Percentiles rank a stretch among this genome's conserved stretches.
phyloP scores from a whole-genome alignment of 2,888 invertebrate species.

The Bhutanitis thaidina region DNA sequence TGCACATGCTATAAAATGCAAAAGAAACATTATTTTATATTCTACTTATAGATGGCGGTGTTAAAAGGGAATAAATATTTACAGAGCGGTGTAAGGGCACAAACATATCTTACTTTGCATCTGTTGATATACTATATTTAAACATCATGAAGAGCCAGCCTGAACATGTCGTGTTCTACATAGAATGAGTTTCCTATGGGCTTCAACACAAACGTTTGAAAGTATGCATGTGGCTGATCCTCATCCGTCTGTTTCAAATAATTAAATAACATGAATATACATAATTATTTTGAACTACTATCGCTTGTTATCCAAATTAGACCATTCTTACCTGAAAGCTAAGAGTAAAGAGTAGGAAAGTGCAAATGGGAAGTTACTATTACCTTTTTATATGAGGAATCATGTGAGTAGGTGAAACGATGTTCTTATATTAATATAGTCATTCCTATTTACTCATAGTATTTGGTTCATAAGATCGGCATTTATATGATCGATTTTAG shows the following conservation, averaged over 20 bases:
- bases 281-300: too few relatives aligned
- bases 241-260: conserved; percentile 90
- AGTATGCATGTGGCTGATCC: conserved; percentile 95
- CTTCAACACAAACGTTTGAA: conserved; percentile 96
- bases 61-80: conserved; percentile 14
- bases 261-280: neutral
- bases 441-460: too few relatives aligned
- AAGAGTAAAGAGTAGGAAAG: too few relatives aligned
- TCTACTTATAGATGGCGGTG: neutral
- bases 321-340: too few relatives aligned
- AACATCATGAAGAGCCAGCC: conserved; percentile 92
- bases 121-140: conserved; percentile 37
- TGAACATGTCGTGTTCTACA: conserved; percentile 97
- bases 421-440: too few relatives aligned
- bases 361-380: too few relatives aligned
- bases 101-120: conserved; percentile 44
- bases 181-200: conserved; percentile 93
- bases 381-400: too few relatives aligned
- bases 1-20: neutral
- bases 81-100: conserved; percentile 18
- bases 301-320: too few relatives aligned
- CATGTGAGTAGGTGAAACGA: too few relatives aligned
- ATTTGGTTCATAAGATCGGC: too few relatives aligned
- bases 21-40: neutral
- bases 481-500: too few relatives aligned